Base-by-base conservation (phyloP, 1,140 invertebrate species). In the Lutraria rhynchaena region DNA sequence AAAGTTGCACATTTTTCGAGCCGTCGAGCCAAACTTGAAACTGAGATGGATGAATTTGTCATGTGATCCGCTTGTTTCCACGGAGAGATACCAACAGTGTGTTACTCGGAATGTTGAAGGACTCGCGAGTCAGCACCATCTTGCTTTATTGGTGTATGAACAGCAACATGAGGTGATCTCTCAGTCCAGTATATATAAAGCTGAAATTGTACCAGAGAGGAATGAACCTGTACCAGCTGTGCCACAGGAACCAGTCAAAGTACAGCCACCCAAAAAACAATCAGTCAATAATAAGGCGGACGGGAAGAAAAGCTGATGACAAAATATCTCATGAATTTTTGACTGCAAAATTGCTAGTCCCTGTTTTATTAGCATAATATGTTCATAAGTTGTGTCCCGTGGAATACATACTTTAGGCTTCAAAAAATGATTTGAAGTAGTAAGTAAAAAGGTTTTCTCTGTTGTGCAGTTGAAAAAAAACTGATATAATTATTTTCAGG, bases 21-120 rank as follows among this genome's bases (percentile, higher is more conserved):
- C 95, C 19, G 94, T 95, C 15, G 96, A 96, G 88, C 95, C 95
- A 61, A 93, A 94, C 22, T 91, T 96, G 33, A 94, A 94, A 87
- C 90, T 95, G 27, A 92, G 91, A 82, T 95, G 95, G 88, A 93
- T 93, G 81, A 90, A 93, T 58, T 84, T 93, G 29, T 87, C 90
- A 22, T 92, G 92, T 85, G 73, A 81, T 63, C 53, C 86, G 1
- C 71, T 57, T 31, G 73, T 83, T 3, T 85, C 81, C n/a, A 69
- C 69, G 13, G 69, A 84, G 5, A 83, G 87, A 17, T 87, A 90
- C 55, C 83, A 89, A 13, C 81, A 86, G 15, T 93, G 92, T 83
- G 24, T 88, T 19, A 84, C 85, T 7, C 85, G 90, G 60, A 85
- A 85, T 71, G 84, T 87, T 17, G 81, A 90, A 71, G 87, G 89